Conservation (phyloP, 1,140 invertebrate genomes). For the Diachasma alloeum region DNA sequence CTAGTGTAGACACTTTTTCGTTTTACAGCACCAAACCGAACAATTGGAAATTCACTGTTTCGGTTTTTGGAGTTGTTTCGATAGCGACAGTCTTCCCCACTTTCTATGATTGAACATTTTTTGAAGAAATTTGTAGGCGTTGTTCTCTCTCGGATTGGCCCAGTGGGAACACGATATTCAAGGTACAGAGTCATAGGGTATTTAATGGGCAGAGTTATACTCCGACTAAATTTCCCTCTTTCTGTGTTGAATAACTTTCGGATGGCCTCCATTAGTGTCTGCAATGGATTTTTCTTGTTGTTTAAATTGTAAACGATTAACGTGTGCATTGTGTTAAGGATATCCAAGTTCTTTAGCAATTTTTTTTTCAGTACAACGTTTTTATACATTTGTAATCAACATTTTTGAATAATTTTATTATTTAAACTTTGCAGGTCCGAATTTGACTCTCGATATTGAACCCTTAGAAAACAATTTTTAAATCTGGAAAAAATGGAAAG, state of each 20-base stretch:
- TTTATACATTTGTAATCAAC: no score
- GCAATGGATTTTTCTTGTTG: not conserved
- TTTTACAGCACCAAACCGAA: not conserved
- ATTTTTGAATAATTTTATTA: no score
- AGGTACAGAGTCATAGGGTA: constrained; percentile 33
- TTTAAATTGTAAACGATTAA: no score
- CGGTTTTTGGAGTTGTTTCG: not conserved
- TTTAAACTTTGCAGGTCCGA: no score
- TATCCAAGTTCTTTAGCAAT: no score
- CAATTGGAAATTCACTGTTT: not conserved
- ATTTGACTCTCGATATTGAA: no score
- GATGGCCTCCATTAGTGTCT: constrained; percentile 20
- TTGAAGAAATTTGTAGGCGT: not conserved
- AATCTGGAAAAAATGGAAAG: no score
- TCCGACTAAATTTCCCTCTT: constrained; percentile 13
- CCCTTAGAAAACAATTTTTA: no score
- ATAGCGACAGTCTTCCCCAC: not conserved
- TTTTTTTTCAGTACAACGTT: no score
- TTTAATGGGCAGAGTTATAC: constrained; percentile 27
- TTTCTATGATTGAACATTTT: not conserved
- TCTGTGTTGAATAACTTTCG: constrained; percentile 27
- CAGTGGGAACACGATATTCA: constrained; percentile 25
- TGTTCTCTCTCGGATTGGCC: constrained; percentile 23
- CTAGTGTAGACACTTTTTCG: not conserved
- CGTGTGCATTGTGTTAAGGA: no score